Conservation (phyloP, 2,888 invertebrate species). For the Leptinotarsa peninsularis region DNA sequence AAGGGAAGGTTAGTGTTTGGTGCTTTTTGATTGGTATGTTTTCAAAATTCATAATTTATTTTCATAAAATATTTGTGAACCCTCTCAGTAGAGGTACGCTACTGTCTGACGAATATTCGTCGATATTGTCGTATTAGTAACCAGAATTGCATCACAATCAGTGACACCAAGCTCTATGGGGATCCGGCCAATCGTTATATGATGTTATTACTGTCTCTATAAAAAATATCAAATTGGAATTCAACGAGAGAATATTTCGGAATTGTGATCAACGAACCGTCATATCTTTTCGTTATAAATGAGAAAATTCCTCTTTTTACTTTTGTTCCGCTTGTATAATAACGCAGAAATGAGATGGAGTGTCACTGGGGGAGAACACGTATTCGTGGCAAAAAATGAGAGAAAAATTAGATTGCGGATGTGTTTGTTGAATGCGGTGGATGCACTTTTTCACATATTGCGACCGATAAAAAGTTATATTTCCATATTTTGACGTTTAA, state of each 20-base stretch:
- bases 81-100: slow-evolving; percentile 22
- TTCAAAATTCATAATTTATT: too few species aligned
- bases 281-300: slow-evolving; percentile 44
- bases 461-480: too few species aligned
- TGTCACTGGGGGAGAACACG: slow-evolving; percentile 15
- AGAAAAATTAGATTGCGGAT: slow-evolving; percentile 2
- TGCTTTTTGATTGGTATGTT: too few species aligned
- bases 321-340: slow-evolving; percentile 28
- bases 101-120: slow-evolving; percentile 31
- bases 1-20: too few species aligned
- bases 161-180: slow-evolving; percentile 48
- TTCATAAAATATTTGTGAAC: too few species aligned
- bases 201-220: slow-evolving; percentile 54
- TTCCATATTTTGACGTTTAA: too few species aligned
- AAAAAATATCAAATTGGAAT: slow-evolving; percentile 51
- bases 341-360: slow-evolving; percentile 23
- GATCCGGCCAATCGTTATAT: slow-evolving; percentile 55
- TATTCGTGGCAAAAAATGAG: slow-evolving; percentile 10
- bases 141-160: slow-evolving; percentile 55
- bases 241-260: slow-evolving; percentile 45
- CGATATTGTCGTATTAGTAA: slow-evolving; percentile 51
- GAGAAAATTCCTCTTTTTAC: slow-evolving; percentile 40
- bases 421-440: background rate
- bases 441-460: background rate
- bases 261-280: slow-evolving; percentile 48